These are phyloP conservation scores for Parazoanthus atlanticus DNA, from an alignment of 92 coral and sea anemone genomes.

Conservation along the genomic window DNA sequence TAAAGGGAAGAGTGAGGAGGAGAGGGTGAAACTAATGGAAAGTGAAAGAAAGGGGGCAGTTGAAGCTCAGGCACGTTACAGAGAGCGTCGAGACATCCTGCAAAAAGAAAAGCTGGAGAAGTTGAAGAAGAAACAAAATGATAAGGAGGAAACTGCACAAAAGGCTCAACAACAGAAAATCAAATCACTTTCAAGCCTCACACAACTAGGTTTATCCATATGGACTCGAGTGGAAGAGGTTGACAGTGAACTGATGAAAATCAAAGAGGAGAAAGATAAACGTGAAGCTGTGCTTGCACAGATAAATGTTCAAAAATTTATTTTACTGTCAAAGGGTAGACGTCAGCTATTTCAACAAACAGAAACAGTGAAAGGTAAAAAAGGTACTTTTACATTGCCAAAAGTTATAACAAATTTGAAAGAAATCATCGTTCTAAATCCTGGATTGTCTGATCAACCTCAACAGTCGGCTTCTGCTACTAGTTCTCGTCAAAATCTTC, in stretches of 20 bases:
- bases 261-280: too few relatives aligned
- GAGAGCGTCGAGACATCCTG: background rate
- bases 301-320: too few relatives aligned
- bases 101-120: background rate
- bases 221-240: constrained; percentile 22
- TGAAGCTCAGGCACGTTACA: constrained; percentile 29
- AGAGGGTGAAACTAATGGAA: constrained; percentile 9
- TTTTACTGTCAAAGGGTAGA: too few relatives aligned
- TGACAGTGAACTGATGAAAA: background rate
- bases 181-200: constrained; percentile 19
- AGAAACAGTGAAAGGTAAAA: too few relatives aligned
- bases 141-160: constrained; percentile 18
- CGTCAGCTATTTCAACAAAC: too few relatives aligned
- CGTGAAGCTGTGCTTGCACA: too few relatives aligned
- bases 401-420: background rate
- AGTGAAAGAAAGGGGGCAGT: constrained; percentile 23
- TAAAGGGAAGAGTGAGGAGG: constrained; percentile 13
- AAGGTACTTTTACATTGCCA: background rate
- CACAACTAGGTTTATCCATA: constrained; percentile 9
- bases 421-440: constrained; percentile 16
- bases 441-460: constrained; percentile 27
- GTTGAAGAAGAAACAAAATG: constrained; percentile 21
- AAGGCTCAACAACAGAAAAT: constrained; percentile 21
- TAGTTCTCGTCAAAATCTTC: background rate
- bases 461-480: constrained; percentile 16